Base-by-base conservation (phyloP, 2,888 invertebrate genomes). In the Dioctria rufipes region DNA sequence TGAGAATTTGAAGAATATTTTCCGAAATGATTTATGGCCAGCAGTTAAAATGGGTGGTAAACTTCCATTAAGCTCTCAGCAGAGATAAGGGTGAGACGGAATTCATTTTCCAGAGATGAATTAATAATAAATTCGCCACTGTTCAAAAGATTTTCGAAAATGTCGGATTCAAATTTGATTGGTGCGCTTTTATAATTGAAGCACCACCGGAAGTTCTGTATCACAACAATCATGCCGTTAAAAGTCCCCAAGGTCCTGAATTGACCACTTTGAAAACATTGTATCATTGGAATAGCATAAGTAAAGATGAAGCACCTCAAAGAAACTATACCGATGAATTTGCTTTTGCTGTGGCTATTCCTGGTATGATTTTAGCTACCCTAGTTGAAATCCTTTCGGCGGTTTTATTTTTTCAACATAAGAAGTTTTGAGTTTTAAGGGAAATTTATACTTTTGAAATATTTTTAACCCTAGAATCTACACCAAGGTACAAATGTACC, bases 171-270 rank as follows among this genome's bases (percentile, higher is more conserved):
- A 92, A 93, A 49, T 88, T 97, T n/a, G 97, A 97, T 87, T 97
- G 97, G 97, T 97, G 97, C 86, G 93, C 94, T 78, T 97, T 97
- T 87, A 92, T 93, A 88, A 90, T 97, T 5, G 88, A 88, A 46
- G 63, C 65, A 9, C 86, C 86, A 69, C 88, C 88, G 0, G 89
- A 88, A 82, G 86, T 88, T 58, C 84, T 88, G 6, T 88, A 87
- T 66, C 89, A 89, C 67, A 88, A 87, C 77, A 25, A 25, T 25
- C 87, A 88, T 54, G 86, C 85, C n/a, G 69, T 80, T 5, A 82
- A 81, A 58, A 81, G 73, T n/a, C 37, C 81, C 0, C 84, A 85
- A 69, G 84, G 86, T 37, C 87, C 86, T 4, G 89, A 89, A 81
- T 85, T 87, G 58, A 87, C 87, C 2, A 89, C 89, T 58, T 43